phyloP scores from a whole-genome alignment of 2,797 vertebrate species.

The Neosalanx taihuensis region DNA sequence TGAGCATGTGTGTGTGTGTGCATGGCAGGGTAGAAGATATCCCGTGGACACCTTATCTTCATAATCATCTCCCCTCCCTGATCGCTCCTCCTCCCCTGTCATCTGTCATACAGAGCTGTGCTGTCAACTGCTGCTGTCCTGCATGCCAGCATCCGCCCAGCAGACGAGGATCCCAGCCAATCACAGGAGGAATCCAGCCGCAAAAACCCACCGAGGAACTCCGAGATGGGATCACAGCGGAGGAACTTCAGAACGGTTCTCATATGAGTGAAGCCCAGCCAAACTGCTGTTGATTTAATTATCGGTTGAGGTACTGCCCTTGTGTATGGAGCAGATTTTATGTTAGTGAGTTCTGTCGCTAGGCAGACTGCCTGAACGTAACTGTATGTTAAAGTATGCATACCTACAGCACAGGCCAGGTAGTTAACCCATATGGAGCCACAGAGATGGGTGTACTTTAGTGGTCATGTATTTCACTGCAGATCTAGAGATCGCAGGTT shows the following conservation, averaged over 20 bases:
- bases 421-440: too few species aligned
- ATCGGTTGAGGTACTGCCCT: neutral
- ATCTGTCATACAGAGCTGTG: conserved; percentile 78
- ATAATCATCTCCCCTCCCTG: conserved; percentile 65
- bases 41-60: conserved; percentile 68
- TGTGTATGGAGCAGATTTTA: neutral
- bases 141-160: conserved; percentile 67
- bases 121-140: conserved; percentile 77
- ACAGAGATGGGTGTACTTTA: too few species aligned
- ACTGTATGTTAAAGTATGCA: too few species aligned
- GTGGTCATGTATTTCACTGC: too few species aligned
- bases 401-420: too few species aligned
- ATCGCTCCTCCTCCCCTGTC: conserved; percentile 67
- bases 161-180: conserved; percentile 65
- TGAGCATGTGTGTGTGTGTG: neutral
- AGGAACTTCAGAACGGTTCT: conserved; percentile 8
- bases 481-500: too few species aligned
- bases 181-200: conserved; percentile 37
- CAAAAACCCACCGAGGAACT: conserved; percentile 39
- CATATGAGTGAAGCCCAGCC: too few species aligned
- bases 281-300: neutral
- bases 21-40: conserved; percentile 28
- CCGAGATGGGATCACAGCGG: conserved; percentile 46
- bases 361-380: neutral
- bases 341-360: neutral